These are phyloP conservation scores for Lytechinus variegatus DNA, from an alignment of 35 echinoderm and acorn worm species.

Conservation along the genomic window DNA sequence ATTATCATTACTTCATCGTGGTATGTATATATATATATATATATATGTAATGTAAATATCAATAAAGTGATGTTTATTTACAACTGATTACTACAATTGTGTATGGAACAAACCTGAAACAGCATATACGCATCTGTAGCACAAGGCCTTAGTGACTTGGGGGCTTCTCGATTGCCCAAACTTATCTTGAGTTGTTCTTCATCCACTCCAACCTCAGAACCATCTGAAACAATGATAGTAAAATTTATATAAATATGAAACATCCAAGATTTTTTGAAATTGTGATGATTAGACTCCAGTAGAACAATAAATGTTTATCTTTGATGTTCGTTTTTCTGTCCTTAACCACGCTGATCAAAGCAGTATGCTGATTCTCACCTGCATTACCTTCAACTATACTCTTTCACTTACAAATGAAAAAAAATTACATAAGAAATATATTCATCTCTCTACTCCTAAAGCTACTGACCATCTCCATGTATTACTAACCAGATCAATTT, in stretches of 20 bases:
- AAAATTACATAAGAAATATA: constrained; percentile 27
- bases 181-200: constrained; percentile 68
- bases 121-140: constrained; percentile 93
- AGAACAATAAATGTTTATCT: no score
- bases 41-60: no score
- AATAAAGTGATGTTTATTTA: no score
- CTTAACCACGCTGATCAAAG: not conserved
- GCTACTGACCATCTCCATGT: not conserved
- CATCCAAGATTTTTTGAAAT: no score
- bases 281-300: no score
- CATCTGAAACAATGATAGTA: constrained; percentile 66
- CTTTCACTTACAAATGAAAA: constrained; percentile 84
- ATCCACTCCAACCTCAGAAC: constrained; percentile 65
- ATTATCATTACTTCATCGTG: no score
- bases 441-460: not conserved
- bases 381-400: constrained; percentile 78
- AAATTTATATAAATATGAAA: not conserved
- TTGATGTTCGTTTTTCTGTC: no score
- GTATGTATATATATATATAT: no score
- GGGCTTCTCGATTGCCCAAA: constrained; percentile 68
- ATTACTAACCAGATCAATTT: not conserved
- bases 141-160: constrained; percentile 80
- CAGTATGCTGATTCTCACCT: constrained; percentile 21
- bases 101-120: constrained; percentile 75
- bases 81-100: no score